These are phyloP conservation scores for Halichondria panicea DNA, from an alignment of 37 sponge, comb jelly and placozoan species.

Conservation along the genomic window DNA sequence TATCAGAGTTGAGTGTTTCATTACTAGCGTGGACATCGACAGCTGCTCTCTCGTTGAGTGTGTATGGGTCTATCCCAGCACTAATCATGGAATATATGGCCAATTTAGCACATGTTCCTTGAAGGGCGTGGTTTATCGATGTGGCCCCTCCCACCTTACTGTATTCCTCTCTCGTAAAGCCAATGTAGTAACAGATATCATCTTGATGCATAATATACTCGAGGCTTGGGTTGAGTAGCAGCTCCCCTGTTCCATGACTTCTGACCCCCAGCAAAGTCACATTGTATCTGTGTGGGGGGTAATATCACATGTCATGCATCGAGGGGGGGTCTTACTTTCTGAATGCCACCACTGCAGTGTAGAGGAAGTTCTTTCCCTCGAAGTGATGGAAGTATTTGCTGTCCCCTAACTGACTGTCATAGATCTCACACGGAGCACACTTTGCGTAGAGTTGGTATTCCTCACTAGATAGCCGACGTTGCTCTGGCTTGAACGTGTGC, in stretches of 20 bases:
- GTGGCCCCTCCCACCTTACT: constrained; percentile 23
- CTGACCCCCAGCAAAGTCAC: constrained; percentile 63
- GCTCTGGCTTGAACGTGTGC: constrained; percentile 69
- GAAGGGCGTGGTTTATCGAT: constrained; percentile 6
- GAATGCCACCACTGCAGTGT: constrained; percentile 65
- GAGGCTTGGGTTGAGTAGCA: constrained; percentile 73
- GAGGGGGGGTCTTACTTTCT: constrained; percentile 63
- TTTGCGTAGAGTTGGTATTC: constrained; percentile 45
- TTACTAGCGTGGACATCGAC: too few relatives aligned
- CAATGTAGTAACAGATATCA: constrained; percentile 75
- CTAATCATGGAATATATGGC: constrained; percentile 1
- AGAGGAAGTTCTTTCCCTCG: constrained; percentile 83
- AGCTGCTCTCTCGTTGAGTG: neutral
- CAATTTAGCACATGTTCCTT: constrained; percentile 13
- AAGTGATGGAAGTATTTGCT: constrained; percentile 67
- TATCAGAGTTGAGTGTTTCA: too few relatives aligned
- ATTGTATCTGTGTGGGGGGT: constrained; percentile 46
- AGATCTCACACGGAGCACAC: constrained; percentile 76
- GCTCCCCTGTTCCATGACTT: neutral
- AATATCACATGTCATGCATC: neutral
- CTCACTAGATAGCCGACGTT: neutral
- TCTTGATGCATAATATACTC: constrained; percentile 37
- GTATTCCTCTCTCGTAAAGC: constrained; percentile 69
- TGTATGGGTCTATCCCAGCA: constrained; percentile 10
- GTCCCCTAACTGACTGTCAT: constrained; percentile 60